Evolutionary conservation across 2,888 invertebrate species (phyloP), one percentile per base, ranked within the genome.

Genomic region (Antitype chi): DNA sequence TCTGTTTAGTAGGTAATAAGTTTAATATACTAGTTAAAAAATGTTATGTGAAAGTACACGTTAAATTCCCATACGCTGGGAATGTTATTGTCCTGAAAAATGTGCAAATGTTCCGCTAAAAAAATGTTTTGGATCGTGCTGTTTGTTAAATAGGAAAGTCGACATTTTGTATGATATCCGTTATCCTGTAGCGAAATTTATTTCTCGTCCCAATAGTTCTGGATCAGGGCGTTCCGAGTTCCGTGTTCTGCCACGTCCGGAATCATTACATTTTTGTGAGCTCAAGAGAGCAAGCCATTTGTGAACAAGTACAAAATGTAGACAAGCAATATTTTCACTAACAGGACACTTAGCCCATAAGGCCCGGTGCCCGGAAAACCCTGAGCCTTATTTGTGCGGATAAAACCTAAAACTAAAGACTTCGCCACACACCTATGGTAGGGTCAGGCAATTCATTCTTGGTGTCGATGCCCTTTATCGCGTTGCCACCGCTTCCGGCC

Each of bases 1-100:
- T 77, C 73, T 85, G 70, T 87, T 64, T 87, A 85, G 69, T n/a
- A n/a, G n/a, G n/a, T 32, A 60, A 57, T 85, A 81, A 74, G 73
- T 81, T 81, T 62, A 74, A 75, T 72, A 73, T 77, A 71, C 53
- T 85, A 82, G 73, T 73, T 70, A 70, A 38, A 78, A 78, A 57
- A 69, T 70, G 67, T 73, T 68, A 70, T 80, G 63, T 84, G 23
- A 60, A 78, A 84, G 80, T 86, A 86, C 87, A 78, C 63, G 38
- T 43, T 32, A 20, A 64, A 69, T 67, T 67, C 57, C 57, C 53
- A 55, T 32, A 59, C 23, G 23, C 52, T 60, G 68, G 68, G 23
- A 67, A 70, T 70, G 25, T 68, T 60, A 53, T 79, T 70, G 62
- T 84, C 84, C 70, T 70, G 52, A 63, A 57, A 52, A 52, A 28